Evolutionary conservation across 1,140 invertebrate species (phyloP), one percentile per base, ranked within the genome.

Genomic region (Philopotamus ludificatus): DNA sequence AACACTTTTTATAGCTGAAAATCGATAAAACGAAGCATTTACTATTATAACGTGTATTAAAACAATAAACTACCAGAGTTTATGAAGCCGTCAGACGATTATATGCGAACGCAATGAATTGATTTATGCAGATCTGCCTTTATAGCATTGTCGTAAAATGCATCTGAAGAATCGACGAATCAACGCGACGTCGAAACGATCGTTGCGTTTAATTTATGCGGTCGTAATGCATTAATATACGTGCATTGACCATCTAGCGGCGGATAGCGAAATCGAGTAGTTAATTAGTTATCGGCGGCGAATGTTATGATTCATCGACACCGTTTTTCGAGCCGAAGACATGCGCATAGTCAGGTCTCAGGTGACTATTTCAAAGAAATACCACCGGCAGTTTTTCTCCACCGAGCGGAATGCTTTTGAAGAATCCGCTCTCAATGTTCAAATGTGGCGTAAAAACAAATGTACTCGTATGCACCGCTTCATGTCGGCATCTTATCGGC

Each of bases 311-410:
- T 34, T 34, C 4, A 34, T 7, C 12, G 12, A 34, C 28, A 34
- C 4, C 4, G 4, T 34, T 34, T 34, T 7, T 34, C 4, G 28
- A 7, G 28, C n/a, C n/a, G n/a, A n/a, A n/a, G n/a, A n/a, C n/a
- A n/a, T n/a, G n/a, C n/a, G n/a, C n/a, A n/a, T n/a, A n/a, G n/a
- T n/a, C n/a, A n/a, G n/a, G 44, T 16, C 18, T 47, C 44, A 16
- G 18, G 18, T 47, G 44, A 47, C 44, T 23, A n/a, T 54, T 26
- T 60, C 57, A 60, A 60, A 60, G 57, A 60, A 47, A 60, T 60
- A 22, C 57, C 57, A 60, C 42, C 57, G 42, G 28, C 57, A 2
- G 41, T 60, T 60, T 60, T 60, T 60, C 57, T 60, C 57, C 8
- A 16, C 8, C 44, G 2, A n/a, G 8, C 12, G 42, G 57, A 60